A percentile compares a stretch with the other conserved stretches of the same genome.
Evolutionary conservation across 2,888 invertebrate species (phyloP).

Genomic region (Papilio elwesi): DNA sequence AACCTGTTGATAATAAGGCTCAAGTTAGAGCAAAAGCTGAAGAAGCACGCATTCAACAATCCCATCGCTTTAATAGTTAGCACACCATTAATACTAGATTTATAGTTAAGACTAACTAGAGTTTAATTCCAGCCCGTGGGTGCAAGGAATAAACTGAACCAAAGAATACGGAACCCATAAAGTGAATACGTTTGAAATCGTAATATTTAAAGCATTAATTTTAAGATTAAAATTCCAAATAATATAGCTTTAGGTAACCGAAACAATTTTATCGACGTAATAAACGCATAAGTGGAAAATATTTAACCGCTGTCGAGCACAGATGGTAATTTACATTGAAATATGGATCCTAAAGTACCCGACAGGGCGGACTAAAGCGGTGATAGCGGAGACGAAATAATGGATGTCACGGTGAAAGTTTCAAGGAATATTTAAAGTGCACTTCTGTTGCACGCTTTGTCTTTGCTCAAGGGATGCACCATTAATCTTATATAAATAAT

Average conservation of each 20-base stretch:
- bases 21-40: conserved; percentile 3
- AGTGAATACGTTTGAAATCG: conserved; percentile 16
- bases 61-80: conserved; percentile 27
- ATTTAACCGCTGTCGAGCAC: not conserved
- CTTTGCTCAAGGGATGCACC: not conserved
- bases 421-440: not conserved
- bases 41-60: conserved; percentile 18
- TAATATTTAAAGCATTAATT: conserved; percentile 29
- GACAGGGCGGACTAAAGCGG: not conserved
- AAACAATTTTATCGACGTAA: conserved; percentile 33
- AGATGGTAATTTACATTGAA: conserved; percentile 13
- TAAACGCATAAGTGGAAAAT: conserved; percentile 27
- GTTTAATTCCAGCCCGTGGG: conserved; percentile 23
- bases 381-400: not conserved
- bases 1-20: not conserved
- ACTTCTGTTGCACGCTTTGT: not conserved
- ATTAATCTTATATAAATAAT: not conserved
- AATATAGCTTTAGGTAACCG: conserved; percentile 8
- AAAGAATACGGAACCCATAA: conserved; percentile 30
- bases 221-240: conserved; percentile 30
- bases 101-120: conserved; percentile 28
- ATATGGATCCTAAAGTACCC: not conserved
- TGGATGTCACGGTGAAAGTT: not conserved
- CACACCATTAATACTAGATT: conserved; percentile 37
- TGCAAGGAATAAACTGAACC: conserved; percentile 18